Evolutionary conservation across 2,113 vertebrate species (phyloP).

Genomic region (Phocoena sinus): DNA sequence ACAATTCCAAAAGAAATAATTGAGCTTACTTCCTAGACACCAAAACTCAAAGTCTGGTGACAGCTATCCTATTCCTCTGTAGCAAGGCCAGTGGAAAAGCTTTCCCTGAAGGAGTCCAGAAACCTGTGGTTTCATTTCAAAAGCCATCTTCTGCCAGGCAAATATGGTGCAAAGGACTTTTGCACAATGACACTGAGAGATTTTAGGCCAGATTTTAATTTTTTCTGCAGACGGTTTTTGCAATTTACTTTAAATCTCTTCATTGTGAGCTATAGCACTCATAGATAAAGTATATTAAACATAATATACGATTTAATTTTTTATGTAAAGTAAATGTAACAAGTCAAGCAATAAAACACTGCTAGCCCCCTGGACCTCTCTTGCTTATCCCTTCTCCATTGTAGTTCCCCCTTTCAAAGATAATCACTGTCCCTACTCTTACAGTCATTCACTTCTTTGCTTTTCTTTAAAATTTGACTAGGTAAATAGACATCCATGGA

Average conservation of each 20-base stretch:
- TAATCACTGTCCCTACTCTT: neutral
- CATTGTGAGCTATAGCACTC: neutral
- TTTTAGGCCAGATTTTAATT: neutral
- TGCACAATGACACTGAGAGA: neutral
- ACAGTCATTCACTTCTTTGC: neutral
- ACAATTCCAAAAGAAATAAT: neutral
- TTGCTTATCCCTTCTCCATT: neutral
- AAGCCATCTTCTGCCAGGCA: neutral
- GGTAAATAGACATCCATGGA: neutral
- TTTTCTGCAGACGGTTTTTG: neutral
- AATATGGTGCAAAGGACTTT: neutral
- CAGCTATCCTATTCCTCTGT: neutral
- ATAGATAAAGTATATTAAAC: neutral
- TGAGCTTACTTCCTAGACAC: neutral
- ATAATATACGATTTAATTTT: neutral
- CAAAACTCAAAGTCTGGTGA: neutral
- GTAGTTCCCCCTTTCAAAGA: neutral
- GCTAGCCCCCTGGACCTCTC: too few relatives aligned
- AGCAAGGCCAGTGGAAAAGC: neutral
- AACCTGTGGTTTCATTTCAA: neutral
- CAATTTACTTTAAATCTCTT: neutral
- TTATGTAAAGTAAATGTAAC: neutral
- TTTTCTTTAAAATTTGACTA: neutral
- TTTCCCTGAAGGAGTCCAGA: neutral
- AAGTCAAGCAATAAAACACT: neutral